Base-by-base conservation (phyloP, 1,140 invertebrate species). In the Anastrepha ludens region DNA sequence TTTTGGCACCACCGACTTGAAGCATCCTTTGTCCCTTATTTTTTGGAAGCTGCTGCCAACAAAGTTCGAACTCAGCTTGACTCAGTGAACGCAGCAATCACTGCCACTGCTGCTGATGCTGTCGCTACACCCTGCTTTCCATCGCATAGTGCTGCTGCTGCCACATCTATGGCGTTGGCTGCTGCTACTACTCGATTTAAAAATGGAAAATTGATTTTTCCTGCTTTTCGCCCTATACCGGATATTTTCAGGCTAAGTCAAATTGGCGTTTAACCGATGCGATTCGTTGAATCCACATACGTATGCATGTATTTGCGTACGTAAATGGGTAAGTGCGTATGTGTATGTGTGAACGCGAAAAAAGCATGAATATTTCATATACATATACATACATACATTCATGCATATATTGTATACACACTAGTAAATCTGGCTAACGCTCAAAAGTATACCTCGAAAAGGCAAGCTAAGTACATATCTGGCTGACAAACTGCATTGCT, bases 201-300 rank as follows among this genome's bases (percentile, higher is more conserved):
- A 92, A 92, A 92, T 92, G 91, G 91, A 92, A 92, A 92, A 92
- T 92, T 92, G 91, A 92, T 92, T 92, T 92, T 92, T 92, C 91
- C 91, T 92, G 91, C 91, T 89, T 89, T 88, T 88, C 88, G 86
- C 89, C 87, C 74, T 89, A 89, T 90, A 90, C 91, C 91, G 91
- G 91, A 91, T 88, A 90, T 89, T 88, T 88, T 88, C 70, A 81
- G 64, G 58, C 67, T 85, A 67, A 85, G 78, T 65, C 87, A 81
- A 85, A 64, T 55, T 87, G 62, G 29, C 29, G 47, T 87, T 87
- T 70, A 41, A 50, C 62, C 86, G 65, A 87, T 44, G 86, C 47
- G 86, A 2, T 47, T 20, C 7, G 2, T 8, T 50, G 20, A 5
- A 50, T 86, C 15, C 41, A 62, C 55, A 60, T 29, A 29, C 55